Evolutionary conservation across 2,797 vertebrate species (phyloP), one percentile per base, ranked within the genome.

Genomic region (Acanthis flammea): DNA sequence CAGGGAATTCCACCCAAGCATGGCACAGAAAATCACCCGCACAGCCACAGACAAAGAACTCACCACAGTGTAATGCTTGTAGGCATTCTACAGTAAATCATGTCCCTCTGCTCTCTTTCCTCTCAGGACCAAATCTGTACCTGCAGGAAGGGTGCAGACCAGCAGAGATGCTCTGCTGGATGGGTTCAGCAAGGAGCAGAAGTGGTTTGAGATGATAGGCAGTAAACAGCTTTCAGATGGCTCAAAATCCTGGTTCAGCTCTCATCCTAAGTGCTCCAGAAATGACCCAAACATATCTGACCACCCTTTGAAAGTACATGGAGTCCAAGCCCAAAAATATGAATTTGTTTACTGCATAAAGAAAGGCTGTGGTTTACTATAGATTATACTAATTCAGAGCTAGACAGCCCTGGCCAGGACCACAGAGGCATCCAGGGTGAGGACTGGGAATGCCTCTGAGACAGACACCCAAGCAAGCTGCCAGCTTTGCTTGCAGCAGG

Each of bases 351-450:
- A 17, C 12, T 8, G 22, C 0, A 0, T 4, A 41, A 19, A 22
- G 42, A 89, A 41, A 16, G 8, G 6, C 6, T 51, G 39, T 68
- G 7, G 0, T 60, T 74, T 55, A n/a, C 31, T 67, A 27, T 5
- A 28, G 15, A 2, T 42, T 8, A 6, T 7, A 54, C 5, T 19
- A 50, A 2, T 10, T 41, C 6, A 41, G 41, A 41, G 41, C 41
- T 41, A 8, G 17, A 22, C 12, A 44, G 41, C 31, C 33, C 55
- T 50, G 35, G 30, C 53, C 35, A 6, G 12, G 17, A 58, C 12
- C 7, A 0, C 19, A 55, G 45, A 16, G 71, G 9, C 14, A 30
- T 3, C 31, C 45, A 63, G 33, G 22, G 12, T 0, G 1, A 47
- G 25, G 31, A 74, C 13, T 7, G 6, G 33, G 22, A 58, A 30